Evolutionary conservation across 2,888 invertebrate genomes (phyloP), one percentile per base, ranked within the genome.

Genomic region (Yponomeuta cagnagella): DNA sequence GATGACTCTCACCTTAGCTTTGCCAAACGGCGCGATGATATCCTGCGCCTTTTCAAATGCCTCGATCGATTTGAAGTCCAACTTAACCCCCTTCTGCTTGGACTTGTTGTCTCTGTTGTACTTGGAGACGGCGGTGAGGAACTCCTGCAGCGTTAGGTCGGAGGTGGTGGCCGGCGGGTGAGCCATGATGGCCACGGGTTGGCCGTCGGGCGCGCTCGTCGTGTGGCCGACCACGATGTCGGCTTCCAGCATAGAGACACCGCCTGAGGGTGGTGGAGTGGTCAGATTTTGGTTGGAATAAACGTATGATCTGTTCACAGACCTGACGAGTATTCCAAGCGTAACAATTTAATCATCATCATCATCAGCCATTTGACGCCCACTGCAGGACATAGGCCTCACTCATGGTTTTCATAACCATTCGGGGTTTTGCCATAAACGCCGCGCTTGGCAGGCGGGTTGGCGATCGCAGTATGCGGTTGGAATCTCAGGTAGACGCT

Each of bases 1-100:
- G 15, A 15, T 12, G 52, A 15, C 63, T 33, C 33, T 6, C 10
- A 65, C 70, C 66, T 67, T 65, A 2, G 15, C 65, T 10, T 31
- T 88, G 58, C 81, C 83, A 72, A 87, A 90, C 63, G 82, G 82
- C 1, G 84, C 84, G 15, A 92, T 89, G 30, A 93, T 84, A 0
- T 82, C 80, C 52, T 93, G 85, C 4, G 96, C 93, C 63, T 87
- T 89, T 71, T 94, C 91, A 78, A 95, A 96, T 0, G 95, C 96
- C 68, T 95, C 95, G 66, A 95, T 94, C 1, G 94, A 93, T 85
- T 98, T 98, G 81, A 98, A 98, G 86, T 98, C 98, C 67, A 98
- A 88, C 82, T 98, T 98, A 1, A 97, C 94, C 0, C 97, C 98
- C 82, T 96, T 97, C 76, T 85, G 89, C n/a, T 81, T 77, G 2